Evolutionary conservation across 2,797 vertebrate genomes (phyloP), one percentile per base, ranked within the genome.

Genomic region (Mus spretus): DNA sequence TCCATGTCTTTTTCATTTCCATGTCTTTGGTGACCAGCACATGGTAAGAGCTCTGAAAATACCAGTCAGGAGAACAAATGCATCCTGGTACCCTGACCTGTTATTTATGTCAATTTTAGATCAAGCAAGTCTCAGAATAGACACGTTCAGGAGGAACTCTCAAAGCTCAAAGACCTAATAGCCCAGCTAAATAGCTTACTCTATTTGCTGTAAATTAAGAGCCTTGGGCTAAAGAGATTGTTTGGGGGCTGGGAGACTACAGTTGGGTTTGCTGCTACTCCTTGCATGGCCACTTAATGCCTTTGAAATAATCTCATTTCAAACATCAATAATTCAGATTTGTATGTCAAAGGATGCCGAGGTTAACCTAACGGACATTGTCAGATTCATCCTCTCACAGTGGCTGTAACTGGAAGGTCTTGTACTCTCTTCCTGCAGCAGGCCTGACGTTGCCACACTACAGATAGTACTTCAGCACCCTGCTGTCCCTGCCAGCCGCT

Each of bases 281-380:
- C 82, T 89, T 94, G 61, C 84, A 57, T 24, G n/a, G 75, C 61
- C 72, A 93, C 79, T 96, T 95, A 93, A 89, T 92, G 79, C 93
- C 94, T 97, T 77, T 84, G 28, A 95, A 95, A 97, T 96, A 88
- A 96, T 90, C 74, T 97, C 59, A 92, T 96, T 96, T 90, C 95
- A 90, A 72, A 94, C 63, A 70, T 95, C 78, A 96, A 94, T 93
- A 90, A 95, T 81, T 77, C 37, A 57, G 70, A 40, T 91, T 88
- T 93, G 50, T 90, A 90, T 96, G 93, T 84, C 91, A 97, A 96
- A 97, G 83, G 93, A 95, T 74, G 84, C 84, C 81, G 91, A 85
- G 53, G 91, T 55, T 93, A 0, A 6, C 82, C 90, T 93, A 80
- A 96, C 84, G 93, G 74, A 74, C 72, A 93, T 90, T 44, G 96